A percentile compares a stretch with the other conserved stretches of the same genome.
Conservation (phyloP, 2,797 vertebrate genomes). For the Jordanella pulchra region DNA sequence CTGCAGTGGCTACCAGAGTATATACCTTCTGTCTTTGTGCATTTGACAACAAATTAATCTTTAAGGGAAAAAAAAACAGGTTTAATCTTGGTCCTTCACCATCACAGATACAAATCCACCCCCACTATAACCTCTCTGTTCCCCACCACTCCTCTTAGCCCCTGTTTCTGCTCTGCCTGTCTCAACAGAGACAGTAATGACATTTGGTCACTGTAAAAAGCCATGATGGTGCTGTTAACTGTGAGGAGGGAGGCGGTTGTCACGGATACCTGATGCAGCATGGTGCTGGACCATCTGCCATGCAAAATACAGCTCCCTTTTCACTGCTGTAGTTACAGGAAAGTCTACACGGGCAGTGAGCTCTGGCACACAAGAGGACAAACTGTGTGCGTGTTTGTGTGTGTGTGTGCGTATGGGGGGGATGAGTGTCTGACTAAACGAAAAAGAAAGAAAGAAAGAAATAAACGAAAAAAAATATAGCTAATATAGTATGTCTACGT, state of each 20-base stretch:
- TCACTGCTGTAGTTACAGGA: conserved; percentile 81
- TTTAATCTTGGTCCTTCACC: conserved; percentile 1
- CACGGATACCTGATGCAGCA: conserved; percentile 89
- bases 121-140: background rate
- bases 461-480: conserved; percentile 10
- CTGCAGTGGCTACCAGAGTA: background rate
- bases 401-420: background rate
- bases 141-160: conserved; percentile 14
- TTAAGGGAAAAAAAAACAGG: conserved; percentile 16
- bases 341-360: conserved; percentile 59
- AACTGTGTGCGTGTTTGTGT: conserved; percentile 39
- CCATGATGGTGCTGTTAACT: conserved; percentile 66
- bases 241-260: conserved; percentile 74
- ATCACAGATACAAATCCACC: conserved; percentile 9
- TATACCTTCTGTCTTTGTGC: conserved; percentile 24
- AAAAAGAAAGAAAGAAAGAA: conserved; percentile 1
- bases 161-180: conserved; percentile 18
- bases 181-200: conserved; percentile 65
- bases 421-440: conserved; percentile 37
- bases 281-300: conserved; percentile 88
- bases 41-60: conserved; percentile 40
- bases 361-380: conserved; percentile 50
- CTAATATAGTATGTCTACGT: conserved; percentile 1
- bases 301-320: conserved; percentile 82
- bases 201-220: conserved; percentile 73